Conservation (phyloP, 2,888 invertebrate genomes). For the Scaptomyza tumidula region DNA sequence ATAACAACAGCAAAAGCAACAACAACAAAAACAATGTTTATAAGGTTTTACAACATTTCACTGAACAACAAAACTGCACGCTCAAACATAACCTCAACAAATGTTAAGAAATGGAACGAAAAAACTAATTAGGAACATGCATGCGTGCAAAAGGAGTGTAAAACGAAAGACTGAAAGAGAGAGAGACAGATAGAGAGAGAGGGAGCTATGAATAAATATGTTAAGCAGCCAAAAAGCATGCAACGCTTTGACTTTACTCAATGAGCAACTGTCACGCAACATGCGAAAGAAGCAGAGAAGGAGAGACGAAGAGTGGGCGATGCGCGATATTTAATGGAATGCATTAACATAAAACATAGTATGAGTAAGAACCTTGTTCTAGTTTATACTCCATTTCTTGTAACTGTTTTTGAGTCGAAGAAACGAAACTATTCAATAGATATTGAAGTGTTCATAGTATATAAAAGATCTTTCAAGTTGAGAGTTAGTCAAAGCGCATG, state of each 20-base stretch:
- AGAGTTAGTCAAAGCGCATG: too few species aligned
- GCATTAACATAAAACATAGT: background rate
- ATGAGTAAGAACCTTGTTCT: too few species aligned
- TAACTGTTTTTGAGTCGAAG: too few species aligned
- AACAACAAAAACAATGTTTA: conserved; percentile 7
- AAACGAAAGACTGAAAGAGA: background rate
- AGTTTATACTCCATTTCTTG: too few species aligned
- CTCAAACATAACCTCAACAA: background rate
- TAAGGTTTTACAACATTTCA: background rate
- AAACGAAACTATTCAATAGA: too few species aligned
- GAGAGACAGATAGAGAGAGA: background rate
- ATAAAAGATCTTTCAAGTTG: too few species aligned
- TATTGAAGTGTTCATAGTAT: too few species aligned
- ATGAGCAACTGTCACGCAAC: conserved; percentile 48
- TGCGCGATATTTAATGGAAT: conserved; percentile 8
- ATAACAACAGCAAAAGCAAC: conserved; percentile 2
- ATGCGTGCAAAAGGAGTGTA: background rate
- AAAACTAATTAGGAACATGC: conserved; percentile 42
- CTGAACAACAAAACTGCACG: too few species aligned
- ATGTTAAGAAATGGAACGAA: background rate
- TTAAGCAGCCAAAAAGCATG: conserved; percentile 53
- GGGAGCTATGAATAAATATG: background rate
- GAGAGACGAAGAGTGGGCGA: background rate
- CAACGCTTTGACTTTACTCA: conserved; percentile 39
- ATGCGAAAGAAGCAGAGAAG: background rate